Base-by-base conservation (phyloP, 37 sponge, comb jelly and placozoan genomes). In the Hexactinellida sp. region DNA sequence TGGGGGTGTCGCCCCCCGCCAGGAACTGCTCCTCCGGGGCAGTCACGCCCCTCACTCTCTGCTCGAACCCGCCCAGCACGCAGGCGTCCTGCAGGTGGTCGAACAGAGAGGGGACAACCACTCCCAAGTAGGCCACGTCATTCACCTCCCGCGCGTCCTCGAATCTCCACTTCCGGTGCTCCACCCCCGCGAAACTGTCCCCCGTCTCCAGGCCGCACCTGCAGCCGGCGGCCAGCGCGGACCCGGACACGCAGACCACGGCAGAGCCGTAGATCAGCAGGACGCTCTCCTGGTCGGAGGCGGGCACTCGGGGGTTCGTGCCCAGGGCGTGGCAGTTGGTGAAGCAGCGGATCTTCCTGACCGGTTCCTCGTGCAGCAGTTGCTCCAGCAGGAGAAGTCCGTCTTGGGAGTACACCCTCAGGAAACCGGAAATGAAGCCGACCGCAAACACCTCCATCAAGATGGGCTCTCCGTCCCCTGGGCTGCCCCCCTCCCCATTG, bases 71-170 rank as follows among this genome's bases (percentile, higher is more conserved):
- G 23, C 85, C 90, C 39, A 91, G 89, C 41, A 63, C 87, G 54
- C 94, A 90, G 39, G 90, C 88, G 55, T 94, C 92, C 83, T 88
- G 85, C 47, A 94, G 86, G n/a, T 91, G 85, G 82, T 94, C 94
- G 86, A 86, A 94, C 24, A 83, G n/a, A 36, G 92, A 86, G 7
- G 85, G 54, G 13, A 63, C 76, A 10, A 63, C 76, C 34, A 63
- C 76, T 7, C 76, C 76, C 21, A 63, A 23, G 13, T n/a, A 63
- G 76, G 34, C 76, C 25, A 63, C 76, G 76, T 63, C 76, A n/a
- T 63, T 63, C 25, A 63, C 34, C 25, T 63, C 76, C 13, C 34
- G 3, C 25, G 76, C 76, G 34, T 63, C 76, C 76, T 63, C 76
- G 28, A 63, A 63, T 63, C 76, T 63, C 76, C 76, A 63, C 13